Conservation (phyloP, 1,140 invertebrate species). For the Drosophila repleta region DNA sequence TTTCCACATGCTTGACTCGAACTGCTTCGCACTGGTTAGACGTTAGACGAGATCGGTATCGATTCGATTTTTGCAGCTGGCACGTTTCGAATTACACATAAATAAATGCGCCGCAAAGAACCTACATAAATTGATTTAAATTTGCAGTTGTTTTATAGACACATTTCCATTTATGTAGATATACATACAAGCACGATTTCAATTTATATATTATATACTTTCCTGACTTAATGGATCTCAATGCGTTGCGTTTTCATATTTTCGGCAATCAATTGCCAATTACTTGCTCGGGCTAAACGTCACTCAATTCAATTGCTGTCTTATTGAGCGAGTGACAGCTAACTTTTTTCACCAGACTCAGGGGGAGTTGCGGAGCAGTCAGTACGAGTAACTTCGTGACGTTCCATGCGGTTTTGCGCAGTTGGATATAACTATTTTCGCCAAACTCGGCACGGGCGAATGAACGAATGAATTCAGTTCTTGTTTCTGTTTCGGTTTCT, state of each 20-base stretch:
- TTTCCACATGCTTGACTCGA: conserved; percentile 57
- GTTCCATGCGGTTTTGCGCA: conserved; percentile 36
- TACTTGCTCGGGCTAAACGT: conserved; percentile 43
- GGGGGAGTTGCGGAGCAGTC: background rate
- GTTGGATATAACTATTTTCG: conserved; percentile 26
- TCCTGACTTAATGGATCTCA: conserved; percentile 19
- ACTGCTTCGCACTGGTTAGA: conserved; percentile 60
- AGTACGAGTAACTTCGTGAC: conserved; percentile 24
- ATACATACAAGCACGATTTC: background rate
- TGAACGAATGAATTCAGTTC: background rate
- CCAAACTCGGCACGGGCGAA: background rate
- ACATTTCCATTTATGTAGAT: conserved; percentile 1
- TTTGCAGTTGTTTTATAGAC: conserved; percentile 45
- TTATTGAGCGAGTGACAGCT: conserved; percentile 47
- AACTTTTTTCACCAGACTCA: background rate
- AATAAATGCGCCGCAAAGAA: conserved; percentile 69
- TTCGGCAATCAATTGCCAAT: conserved; percentile 67
- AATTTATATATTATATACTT: conserved; percentile 2
- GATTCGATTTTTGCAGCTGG: conserved; percentile 52
- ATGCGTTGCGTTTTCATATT: conserved; percentile 44
- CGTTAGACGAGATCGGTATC: conserved; percentile 16
- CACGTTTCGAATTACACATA: conserved; percentile 64
- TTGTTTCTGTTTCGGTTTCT: background rate
- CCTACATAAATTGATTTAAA: conserved; percentile 71
- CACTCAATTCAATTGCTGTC: conserved; percentile 61